phyloP scores from a whole-genome alignment of 2,888 invertebrate genomes.

The Anagyrus pseudococci region DNA sequence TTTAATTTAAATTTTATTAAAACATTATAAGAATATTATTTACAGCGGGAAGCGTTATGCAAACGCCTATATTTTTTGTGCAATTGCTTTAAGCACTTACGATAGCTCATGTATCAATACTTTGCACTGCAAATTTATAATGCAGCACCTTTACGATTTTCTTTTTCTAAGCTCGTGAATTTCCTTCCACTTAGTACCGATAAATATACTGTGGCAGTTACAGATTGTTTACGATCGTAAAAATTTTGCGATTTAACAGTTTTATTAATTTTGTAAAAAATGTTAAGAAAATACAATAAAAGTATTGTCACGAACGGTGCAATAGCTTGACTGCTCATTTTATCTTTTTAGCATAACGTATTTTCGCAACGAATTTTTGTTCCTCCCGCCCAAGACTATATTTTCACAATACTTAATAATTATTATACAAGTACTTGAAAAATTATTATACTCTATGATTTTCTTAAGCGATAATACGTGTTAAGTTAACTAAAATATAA shows the following conservation, averaged over 20 bases:
- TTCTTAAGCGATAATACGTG: conserved; percentile 27
- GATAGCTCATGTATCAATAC: conserved; percentile 3
- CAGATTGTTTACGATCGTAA: too few relatives aligned
- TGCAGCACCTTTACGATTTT: conserved; percentile 9
- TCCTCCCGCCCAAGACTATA: conserved; percentile 38
- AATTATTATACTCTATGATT: conserved; percentile 26
- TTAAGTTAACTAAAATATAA: conserved; percentile 39
- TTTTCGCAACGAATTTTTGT: conserved; percentile 14
- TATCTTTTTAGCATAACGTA: too few relatives aligned
- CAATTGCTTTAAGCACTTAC: background rate
- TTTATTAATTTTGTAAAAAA: background rate
- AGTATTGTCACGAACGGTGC: conserved; percentile 21
- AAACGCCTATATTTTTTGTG: conserved; percentile 23
- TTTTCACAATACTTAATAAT: conserved; percentile 35
- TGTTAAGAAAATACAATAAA: conserved; percentile 4
- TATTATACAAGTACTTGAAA: conserved; percentile 37
- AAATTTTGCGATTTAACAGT: too few relatives aligned
- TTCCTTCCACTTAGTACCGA: too few relatives aligned
- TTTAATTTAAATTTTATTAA: conserved; percentile 53
- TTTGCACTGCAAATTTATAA: conserved; percentile 2
- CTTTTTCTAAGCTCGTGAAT: too few relatives aligned
- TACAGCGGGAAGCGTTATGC: conserved; percentile 49
- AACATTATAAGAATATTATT: conserved; percentile 59
- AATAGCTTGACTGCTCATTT: too few relatives aligned
- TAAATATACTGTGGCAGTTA: too few relatives aligned